Conservation (phyloP, 2,113 vertebrate species). For the Calyptomena viridis region DNA sequence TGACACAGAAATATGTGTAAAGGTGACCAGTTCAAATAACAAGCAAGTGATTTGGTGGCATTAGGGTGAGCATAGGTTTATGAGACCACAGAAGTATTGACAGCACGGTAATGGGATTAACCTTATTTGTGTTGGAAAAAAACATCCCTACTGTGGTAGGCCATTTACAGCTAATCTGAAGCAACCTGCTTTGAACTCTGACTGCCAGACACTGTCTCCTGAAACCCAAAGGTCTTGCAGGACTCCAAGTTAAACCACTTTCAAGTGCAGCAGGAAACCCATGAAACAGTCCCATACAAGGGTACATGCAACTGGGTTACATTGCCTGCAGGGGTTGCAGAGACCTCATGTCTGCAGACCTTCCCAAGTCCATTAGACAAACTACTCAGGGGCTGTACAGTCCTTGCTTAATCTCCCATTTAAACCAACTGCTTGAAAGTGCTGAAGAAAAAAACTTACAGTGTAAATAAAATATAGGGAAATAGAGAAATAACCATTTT, state of each 20-base stretch:
- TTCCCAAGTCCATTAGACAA: not conserved
- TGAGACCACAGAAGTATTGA: not conserved
- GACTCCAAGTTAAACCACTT: not conserved
- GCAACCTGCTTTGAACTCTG: not conserved
- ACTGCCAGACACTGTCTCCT: not conserved
- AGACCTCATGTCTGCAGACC: not conserved
- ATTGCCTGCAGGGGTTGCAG: not conserved
- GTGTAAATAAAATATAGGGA: not conserved
- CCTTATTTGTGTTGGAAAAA: not conserved
- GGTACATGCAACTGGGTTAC: fast-evolving
- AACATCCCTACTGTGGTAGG: not conserved
- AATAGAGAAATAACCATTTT: not conserved
- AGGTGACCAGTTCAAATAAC: not conserved
- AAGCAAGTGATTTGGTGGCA: not conserved
- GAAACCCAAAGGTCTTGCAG: not conserved
- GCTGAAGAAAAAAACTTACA: not conserved
- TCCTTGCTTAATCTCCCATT: not conserved
- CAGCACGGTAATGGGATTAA: not conserved
- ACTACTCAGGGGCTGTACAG: not conserved
- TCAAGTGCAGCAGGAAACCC: not conserved
- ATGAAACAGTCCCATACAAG: not conserved
- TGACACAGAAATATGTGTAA: not conserved
- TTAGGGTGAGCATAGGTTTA: not conserved
- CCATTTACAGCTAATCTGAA: not conserved
- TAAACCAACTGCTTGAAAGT: not conserved